Percentiles rank a stretch among this genome's conserved stretches.
Conservation (phyloP, 2,888 invertebrate species). For the Dicranocentrus wangi region DNA sequence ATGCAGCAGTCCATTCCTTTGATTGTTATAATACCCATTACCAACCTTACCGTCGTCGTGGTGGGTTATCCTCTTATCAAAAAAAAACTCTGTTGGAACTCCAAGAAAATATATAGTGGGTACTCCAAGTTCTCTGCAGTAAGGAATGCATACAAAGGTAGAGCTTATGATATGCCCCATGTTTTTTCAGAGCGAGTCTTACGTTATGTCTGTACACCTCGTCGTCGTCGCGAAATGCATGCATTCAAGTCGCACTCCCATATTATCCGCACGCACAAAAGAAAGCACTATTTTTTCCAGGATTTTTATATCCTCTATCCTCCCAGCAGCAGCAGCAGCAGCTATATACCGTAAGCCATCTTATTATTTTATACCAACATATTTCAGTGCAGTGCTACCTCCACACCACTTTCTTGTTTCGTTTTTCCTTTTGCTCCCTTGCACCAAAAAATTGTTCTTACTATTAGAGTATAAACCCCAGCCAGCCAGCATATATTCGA, state of each 20-base stretch:
- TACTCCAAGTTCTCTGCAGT: not conserved
- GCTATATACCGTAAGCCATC: not conserved
- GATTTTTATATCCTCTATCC: not conserved
- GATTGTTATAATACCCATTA: too few relatives aligned
- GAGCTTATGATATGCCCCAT: not conserved
- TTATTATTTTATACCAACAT: not conserved
- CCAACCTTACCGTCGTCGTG: too few relatives aligned
- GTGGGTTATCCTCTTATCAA: too few relatives aligned
- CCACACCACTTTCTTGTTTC: slow-evolving; percentile 38
- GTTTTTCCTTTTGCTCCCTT: slow-evolving; percentile 1
- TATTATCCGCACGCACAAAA: slow-evolving; percentile 27
- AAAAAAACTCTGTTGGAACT: too few relatives aligned
- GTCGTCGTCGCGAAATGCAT: not conserved
- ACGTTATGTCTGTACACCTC: not conserved
- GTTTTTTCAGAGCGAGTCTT: not conserved
- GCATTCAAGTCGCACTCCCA: not conserved
- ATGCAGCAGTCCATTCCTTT: slow-evolving; percentile 46
- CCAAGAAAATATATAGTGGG: too few relatives aligned
- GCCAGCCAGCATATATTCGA: not conserved
- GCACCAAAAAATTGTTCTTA: slow-evolving; percentile 23
- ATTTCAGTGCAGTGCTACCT: not conserved
- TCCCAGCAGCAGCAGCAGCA: not conserved
- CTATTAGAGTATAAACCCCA: not conserved
- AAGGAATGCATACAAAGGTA: not conserved
- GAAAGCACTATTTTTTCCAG: slow-evolving; percentile 29